Base-by-base conservation (phyloP, 2,888 invertebrate genomes). In the Alviniconcha strummeri region DNA sequence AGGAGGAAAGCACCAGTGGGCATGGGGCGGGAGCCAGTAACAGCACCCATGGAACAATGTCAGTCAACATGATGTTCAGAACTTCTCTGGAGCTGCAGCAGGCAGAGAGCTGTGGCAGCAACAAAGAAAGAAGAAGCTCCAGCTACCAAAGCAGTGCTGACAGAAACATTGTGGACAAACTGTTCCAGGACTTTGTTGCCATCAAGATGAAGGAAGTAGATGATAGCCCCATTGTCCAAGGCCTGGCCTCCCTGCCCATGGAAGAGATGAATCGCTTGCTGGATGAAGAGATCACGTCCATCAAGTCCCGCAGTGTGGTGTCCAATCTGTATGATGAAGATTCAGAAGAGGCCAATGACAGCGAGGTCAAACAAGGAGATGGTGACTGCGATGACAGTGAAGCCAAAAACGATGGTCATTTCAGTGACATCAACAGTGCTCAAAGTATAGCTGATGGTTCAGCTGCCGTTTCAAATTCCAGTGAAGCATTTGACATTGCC, bases 151-250 rank as follows among this genome's bases (percentile, higher is more conserved):
- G 80, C 9, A 13, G 13, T 13, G 13, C 71, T 71, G 11, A 67
- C 55, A 69, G n/a, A 69, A 80, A 80, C 67, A 88, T 90, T 83
- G 91, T 91, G 67, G 90, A 91, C 86, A 89, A 91, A 81, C 86
- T 91, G 64, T 91, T 91, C 83, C 90, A 90, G 85, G 91, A 90
- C 80, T 91, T 91, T 77, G 86, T 91, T 78, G 87, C 90, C 8
- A 83, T 87, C 11, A 91, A 90, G 83, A 88, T 89, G 84, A 85
- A 88, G 69, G 84, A 89, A 77, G 88, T 89, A 56, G 87, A 87
- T 67, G 87, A 87, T 72, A 81, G 77, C 52, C 85, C 86, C 60
- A 80, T 78, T 19, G 77, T 77, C 15, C 78, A 84, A 5, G 76
- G 57, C 19, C 52, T 57, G 19, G 79, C 79, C 15, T 86, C 80